Conservation (phyloP, 1,140 invertebrate species). For the Drosophila punjabiensis region DNA sequence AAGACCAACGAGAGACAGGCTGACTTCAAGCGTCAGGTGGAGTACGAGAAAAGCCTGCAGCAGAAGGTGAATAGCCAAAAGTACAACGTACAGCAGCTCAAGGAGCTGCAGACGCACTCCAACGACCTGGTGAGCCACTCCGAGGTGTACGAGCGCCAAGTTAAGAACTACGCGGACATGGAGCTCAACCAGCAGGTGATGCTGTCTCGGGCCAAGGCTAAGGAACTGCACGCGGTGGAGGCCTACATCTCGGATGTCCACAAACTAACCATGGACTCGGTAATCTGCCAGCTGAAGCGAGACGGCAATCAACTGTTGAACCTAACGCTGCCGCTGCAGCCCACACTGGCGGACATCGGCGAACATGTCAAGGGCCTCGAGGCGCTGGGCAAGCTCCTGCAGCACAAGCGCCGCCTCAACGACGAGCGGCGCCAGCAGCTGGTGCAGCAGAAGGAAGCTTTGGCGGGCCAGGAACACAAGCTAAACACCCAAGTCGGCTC, state of each 20-base stretch:
- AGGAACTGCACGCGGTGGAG: constrained; percentile 63
- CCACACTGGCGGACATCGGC: constrained; percentile 26
- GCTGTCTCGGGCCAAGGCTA: constrained; percentile 64
- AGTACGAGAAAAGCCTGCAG: constrained; percentile 35
- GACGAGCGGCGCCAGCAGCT: constrained; percentile 29
- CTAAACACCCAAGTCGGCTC: constrained; percentile 16
- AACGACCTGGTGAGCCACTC: constrained; percentile 38
- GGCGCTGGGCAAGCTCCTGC: constrained; percentile 24
- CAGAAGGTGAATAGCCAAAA: constrained; percentile 31
- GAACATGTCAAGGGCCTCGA: constrained; percentile 19
- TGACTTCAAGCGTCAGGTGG: constrained; percentile 1
- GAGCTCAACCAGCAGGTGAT: constrained; percentile 69
- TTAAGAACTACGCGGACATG: constrained; percentile 41
- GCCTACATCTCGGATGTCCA: constrained; percentile 59
- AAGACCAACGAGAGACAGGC: constrained; percentile 1
- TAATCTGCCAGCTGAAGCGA: constrained; percentile 17
- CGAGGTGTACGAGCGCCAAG: constrained; percentile 50
- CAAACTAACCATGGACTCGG: constrained; percentile 38
- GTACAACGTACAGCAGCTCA: constrained; percentile 33
- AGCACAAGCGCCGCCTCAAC: constrained; percentile 12
- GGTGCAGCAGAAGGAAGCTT: constrained; percentile 27
- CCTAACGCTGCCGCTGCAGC: constrained; percentile 54
- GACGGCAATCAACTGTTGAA: constrained; percentile 17
- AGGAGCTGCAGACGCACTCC: constrained; percentile 23
- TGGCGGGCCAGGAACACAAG: constrained; percentile 2